Conservation (phyloP, 1,140 invertebrate species). For the Caenorhabditis briggsae region DNA sequence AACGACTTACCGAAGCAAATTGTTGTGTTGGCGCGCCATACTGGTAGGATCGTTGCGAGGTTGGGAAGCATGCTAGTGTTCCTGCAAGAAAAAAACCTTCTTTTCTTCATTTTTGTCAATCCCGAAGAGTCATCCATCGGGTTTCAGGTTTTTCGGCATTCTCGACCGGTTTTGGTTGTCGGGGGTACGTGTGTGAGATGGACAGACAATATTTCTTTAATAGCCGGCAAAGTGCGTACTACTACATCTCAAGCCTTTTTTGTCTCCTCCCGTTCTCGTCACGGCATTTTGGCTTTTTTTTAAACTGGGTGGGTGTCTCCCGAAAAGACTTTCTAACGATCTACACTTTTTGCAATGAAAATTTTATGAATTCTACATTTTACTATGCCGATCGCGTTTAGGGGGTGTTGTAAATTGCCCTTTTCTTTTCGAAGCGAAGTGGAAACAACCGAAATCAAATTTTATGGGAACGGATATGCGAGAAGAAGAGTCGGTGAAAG, state of each 20-base stretch:
- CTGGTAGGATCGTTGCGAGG: slow-evolving; percentile 53
- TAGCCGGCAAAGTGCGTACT: slow-evolving; percentile 51
- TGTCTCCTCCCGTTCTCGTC: not conserved
- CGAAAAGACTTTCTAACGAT: not conserved
- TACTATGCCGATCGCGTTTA: slow-evolving; percentile 30
- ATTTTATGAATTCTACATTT: slow-evolving; percentile 50
- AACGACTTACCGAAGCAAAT: slow-evolving; percentile 51
- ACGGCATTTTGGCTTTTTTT: slow-evolving; percentile 42
- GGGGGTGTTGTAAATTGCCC: slow-evolving; percentile 46
- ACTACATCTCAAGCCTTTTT: slow-evolving; percentile 53
- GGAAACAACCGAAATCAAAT: slow-evolving; percentile 48
- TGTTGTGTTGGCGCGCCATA: slow-evolving; percentile 60
- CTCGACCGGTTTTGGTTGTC: slow-evolving; percentile 35
- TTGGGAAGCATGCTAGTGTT: slow-evolving; percentile 55
- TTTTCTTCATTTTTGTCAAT: not conserved
- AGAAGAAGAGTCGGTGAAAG: slow-evolving; percentile 2
- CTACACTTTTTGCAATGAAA: slow-evolving; percentile 9
- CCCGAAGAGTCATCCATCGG: slow-evolving; percentile 36
- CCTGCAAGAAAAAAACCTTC: slow-evolving; percentile 43
- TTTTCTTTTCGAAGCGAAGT: slow-evolving; percentile 39
- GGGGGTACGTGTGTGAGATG: not conserved
- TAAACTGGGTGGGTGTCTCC: not conserved
- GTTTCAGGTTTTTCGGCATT: slow-evolving; percentile 20
- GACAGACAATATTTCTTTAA: slow-evolving; percentile 50
- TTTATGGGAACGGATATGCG: slow-evolving; percentile 48